Base-by-base conservation (phyloP, 2,888 invertebrate species). In the Xestia rhomboidea region DNA sequence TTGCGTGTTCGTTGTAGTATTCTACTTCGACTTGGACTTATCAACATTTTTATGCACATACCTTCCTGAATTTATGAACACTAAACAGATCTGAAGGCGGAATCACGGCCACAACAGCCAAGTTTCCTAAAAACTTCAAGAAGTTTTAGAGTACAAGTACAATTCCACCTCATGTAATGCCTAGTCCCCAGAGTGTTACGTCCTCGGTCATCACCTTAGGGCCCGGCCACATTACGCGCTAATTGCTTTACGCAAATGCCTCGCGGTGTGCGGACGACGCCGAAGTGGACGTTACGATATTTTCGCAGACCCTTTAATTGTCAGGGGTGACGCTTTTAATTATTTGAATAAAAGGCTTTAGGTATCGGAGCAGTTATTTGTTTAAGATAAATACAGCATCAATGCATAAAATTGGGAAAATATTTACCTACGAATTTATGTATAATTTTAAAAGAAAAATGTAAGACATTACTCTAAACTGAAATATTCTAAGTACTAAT, bases 231-330 rank as follows among this genome's bases (percentile, higher is more conserved):
- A 94, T 94, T 95, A 94, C 90, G 92, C 93, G 94, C 93, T 96
- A 95, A 96, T 95, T 95, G 95, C 95, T 94, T 94, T 94, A 95
- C 93, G 92, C 93, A 93, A 92, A 95, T 95, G 93, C 94, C 92
- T 90, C 90, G 90, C 90, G 91, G 91, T 90, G 81, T 83, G 85
- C 85, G 88, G 86, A 89, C 88, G 87, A 85, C 88, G 89, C 85
- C 82, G 83, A 85, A 88, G 88, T 89, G 91, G 89, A 91, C 91
- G 87, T 86, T 86, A 85, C 89, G 81, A 87, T 90, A 90, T 92
- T 90, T 91, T 90, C 89, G 68, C 77, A 80, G 88, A 91, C 90
- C 93, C 90, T 92, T 90, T 89, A 88, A 68, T 64, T 44, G 49
- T 73, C 68, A 88, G 89, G 88, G 88, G 13, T 87, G 87, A 57